Conservation (phyloP, 2,113 vertebrate genomes). For the Ceratotherium simum region DNA sequence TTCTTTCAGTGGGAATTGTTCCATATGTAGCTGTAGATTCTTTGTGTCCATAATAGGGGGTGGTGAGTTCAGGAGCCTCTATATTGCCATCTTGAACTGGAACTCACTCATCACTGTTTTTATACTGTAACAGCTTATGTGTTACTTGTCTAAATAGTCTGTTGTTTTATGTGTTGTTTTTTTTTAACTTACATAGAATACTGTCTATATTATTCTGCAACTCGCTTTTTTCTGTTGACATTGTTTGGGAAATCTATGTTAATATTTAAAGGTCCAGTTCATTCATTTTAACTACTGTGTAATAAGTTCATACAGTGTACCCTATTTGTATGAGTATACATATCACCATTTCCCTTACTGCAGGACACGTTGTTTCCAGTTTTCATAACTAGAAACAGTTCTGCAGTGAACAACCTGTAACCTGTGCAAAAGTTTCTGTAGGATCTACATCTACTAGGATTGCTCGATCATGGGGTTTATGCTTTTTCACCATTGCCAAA, state of each 20-base stretch:
- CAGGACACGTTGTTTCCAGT: neutral
- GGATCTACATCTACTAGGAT: neutral
- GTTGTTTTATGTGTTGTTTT: neutral
- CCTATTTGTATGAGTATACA: neutral
- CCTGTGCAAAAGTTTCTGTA: neutral
- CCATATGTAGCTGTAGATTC: neutral
- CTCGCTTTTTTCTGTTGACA: slow-evolving; percentile 14
- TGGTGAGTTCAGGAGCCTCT: neutral
- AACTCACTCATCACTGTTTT: neutral
- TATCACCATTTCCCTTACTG: neutral
- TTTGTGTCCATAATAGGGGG: neutral
- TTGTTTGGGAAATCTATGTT: slow-evolving; percentile 22
- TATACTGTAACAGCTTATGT: neutral
- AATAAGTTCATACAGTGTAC: neutral
- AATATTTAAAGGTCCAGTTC: neutral
- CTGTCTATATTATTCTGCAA: neutral
- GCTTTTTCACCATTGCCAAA: neutral
- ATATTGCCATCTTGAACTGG: neutral
- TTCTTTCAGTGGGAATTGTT: neutral
- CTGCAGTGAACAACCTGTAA: neutral
- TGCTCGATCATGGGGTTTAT: neutral
- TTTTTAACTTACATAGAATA: neutral
- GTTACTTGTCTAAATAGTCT: slow-evolving; percentile 9
- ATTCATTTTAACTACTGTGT: neutral
- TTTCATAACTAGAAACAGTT: neutral